Evolutionary conservation across 2,797 vertebrate genomes (phyloP), one percentile per base, ranked within the genome.

Genomic region (Amblyraja radiata): DNA sequence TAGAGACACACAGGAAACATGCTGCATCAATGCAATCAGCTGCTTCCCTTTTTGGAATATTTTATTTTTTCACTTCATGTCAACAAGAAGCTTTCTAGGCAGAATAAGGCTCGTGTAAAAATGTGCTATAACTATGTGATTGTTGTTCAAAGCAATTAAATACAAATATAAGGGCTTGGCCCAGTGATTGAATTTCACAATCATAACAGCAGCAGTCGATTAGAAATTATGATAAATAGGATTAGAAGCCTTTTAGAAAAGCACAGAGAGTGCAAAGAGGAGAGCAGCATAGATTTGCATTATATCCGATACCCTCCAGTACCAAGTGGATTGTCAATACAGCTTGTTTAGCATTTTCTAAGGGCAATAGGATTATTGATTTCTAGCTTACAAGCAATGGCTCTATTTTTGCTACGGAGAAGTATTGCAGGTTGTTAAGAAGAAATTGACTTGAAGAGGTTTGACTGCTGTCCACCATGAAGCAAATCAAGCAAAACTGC

Each of bases 321-420:
- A 97, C 97, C 97, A 97, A 97, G 97, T 95, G 96, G 97, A 97
- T 97, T 97, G 96, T 97, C 98, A 97, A 98, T 98, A 97, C 97
- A 98, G 98, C 98, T 99, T 98, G 98, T 98, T 98, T 98, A 98
- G 98, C 98, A 97, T 98, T 98, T 99, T 98, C 97, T 97, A 96
- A 97, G 97, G 97, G 97, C 98, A 98, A 98, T 98, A 98, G 97
- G 97, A 97, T 94, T 97, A 98, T 98, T 98, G 98, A 99, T 98
- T 98, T 98, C 97, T 97, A 97, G 97, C 97, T 98, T 98, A 98
- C 97, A 98, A 97, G 97, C 97, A 97, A 98, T 96, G 96, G 97
- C 97, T 97, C 96, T 96, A 97, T 97, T 97, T 97, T 97, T 96
- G 95, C 96, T 96, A 97, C 96, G 97, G 96, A 96, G 97, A 97